Evolutionary conservation across 1,140 invertebrate species (phyloP).

Genomic region (Drosophila orena): DNA sequence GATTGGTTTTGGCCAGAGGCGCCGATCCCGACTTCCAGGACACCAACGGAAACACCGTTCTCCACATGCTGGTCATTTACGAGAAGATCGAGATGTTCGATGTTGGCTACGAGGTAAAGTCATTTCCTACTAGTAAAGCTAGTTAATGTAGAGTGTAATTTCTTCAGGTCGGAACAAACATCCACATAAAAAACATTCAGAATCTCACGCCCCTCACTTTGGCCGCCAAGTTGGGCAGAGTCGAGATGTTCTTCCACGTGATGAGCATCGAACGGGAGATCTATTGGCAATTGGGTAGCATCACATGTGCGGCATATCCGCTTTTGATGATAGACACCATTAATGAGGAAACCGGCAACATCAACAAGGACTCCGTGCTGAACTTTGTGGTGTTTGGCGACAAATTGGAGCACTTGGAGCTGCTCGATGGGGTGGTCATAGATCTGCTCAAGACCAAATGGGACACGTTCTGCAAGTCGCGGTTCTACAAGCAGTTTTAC

Average conservation of each 20-base stretch:
- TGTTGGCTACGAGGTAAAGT: conserved; percentile 92
- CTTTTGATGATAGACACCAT: conserved; percentile 98
- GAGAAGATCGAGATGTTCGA: conserved; percentile 97
- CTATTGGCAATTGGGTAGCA: conserved; percentile 98
- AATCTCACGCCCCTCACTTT: conserved; percentile 97
- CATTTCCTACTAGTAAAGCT: too few relatives aligned
- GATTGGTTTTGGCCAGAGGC: conserved; percentile 96
- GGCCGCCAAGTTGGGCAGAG: conserved; percentile 95
- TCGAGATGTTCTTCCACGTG: conserved; percentile 98
- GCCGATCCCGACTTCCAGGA: conserved; percentile 98
- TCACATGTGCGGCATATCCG: conserved; percentile 98
- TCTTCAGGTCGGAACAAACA: conserved; percentile 89
- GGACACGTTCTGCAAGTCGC: conserved; percentile 98
- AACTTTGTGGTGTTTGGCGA: conserved; percentile 99
- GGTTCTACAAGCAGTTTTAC: conserved; percentile 96
- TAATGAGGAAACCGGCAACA: conserved; percentile 94
- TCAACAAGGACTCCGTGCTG: conserved; percentile 96
- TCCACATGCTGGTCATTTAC: conserved; percentile 99
- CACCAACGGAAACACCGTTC: conserved; percentile 98
- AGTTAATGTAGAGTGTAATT: too few relatives aligned
- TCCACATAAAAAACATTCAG: conserved; percentile 93
- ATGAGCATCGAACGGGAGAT: conserved; percentile 97
- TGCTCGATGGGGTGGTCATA: conserved; percentile 97
- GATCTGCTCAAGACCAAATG: conserved; percentile 98
- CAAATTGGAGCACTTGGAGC: conserved; percentile 96